Evolutionary conservation across 2,888 invertebrate species (phyloP).

Genomic region (Brachypterus glaber): DNA sequence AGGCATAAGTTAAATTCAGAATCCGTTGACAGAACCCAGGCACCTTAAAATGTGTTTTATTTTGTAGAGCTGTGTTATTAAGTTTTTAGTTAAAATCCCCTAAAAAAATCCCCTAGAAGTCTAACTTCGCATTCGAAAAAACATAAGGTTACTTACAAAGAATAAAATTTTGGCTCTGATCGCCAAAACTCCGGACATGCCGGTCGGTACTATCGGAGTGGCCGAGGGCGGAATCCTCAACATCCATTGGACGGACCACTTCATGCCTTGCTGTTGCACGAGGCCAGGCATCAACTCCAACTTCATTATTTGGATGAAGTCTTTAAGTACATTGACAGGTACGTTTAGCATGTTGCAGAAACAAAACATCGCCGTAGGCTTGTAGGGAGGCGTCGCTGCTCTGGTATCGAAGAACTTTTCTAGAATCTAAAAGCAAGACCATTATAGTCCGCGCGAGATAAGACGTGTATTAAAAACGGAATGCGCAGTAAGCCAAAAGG

Average conservation of each 20-base stretch:
- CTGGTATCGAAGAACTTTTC: conserved; percentile 89
- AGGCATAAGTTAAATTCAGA: no score
- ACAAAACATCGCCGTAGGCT: conserved; percentile 77
- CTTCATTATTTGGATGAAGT: conserved; percentile 82
- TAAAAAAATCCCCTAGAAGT: no score
- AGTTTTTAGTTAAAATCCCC: no score
- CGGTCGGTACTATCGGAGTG: conserved; percentile 78
- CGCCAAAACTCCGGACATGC: conserved; percentile 78
- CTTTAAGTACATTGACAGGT: conserved; percentile 78
- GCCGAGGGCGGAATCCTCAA: conserved; percentile 85
- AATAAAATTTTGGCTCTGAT: conserved; percentile 83
- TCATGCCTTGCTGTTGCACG: conserved; percentile 54
- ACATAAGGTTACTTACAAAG: conserved; percentile 66
- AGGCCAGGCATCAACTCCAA: conserved; percentile 52
- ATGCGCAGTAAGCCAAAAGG: no score
- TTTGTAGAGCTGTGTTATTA: no score
- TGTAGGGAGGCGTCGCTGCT: conserved; percentile 84
- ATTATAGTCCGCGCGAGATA: no score
- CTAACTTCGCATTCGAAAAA: no score
- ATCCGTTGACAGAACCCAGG: no score
- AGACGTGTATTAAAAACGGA: no score
- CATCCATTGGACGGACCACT: conserved; percentile 89
- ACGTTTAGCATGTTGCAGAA: conserved; percentile 79
- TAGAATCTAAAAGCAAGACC: conserved; percentile 52
- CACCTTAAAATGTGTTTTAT: no score